Base-by-base conservation (phyloP, 2,113 vertebrate species). In the Stigmatopora nigra region DNA sequence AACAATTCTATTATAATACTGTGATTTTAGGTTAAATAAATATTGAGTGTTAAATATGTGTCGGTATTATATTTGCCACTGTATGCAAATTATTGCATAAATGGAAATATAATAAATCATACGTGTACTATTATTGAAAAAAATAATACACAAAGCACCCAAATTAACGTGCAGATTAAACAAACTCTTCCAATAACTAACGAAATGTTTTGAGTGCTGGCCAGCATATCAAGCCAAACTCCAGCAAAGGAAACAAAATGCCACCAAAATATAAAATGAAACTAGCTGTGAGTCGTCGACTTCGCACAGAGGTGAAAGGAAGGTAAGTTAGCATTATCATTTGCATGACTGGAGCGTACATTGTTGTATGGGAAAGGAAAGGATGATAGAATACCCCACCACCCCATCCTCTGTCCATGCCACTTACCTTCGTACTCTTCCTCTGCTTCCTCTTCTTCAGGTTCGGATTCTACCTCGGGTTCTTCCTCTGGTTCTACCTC, bases 391-490 rank as follows among this genome's bases (percentile, higher is more conserved):
- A 86, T 81, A 85, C 19, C 75, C 78, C 71, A 76, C 71, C 68
- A 41, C 44, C 35, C 68, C 79, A 8, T 17, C 38, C 58, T 82
- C 84, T 84, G 67, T 84, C 73, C 84, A 76, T 84, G 86, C 85
- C 74, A 91, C 85, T 9, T 94, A 95, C 93, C 94, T 95, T 92
- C 91, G 77, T 48, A 4, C 79, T 86, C 83, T 69, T 71, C n/a
- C 55, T 84, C 82, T 6, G 75, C 57, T 4, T 82, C 66, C 0
- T 79, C 76, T 10, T 84, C 79, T n/a, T n/a, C n/a, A n/a, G n/a
- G n/a, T n/a, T n/a, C n/a, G n/a, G n/a, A n/a, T n/a, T n/a, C n/a
- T 8, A 79, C 61, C 14, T 86, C 85, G 22, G 91, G 84, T 83
- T 87, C 86, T 13, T 70, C 1, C 14, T 77, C 82, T 16, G 79